Evolutionary conservation across 2,797 vertebrate species (phyloP), one percentile per base, ranked within the genome.

Genomic region (Labroides dimidiatus): DNA sequence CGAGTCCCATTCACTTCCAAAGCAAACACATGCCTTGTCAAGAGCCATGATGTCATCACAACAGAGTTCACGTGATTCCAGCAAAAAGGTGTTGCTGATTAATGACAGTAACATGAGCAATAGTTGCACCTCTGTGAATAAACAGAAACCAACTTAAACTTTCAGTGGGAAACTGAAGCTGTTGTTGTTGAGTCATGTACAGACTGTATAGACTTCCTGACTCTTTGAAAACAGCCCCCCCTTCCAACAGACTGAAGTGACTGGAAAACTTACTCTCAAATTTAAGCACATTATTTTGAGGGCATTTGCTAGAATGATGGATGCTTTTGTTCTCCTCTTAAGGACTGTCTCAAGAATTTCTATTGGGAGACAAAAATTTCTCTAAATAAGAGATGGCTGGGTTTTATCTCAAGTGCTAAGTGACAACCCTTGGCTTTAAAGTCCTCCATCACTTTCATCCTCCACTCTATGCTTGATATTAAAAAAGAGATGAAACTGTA

Each of bases 371-470:
- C 6, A 56, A 64, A 50, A 27, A 37, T 39, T 16, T 58, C 19
- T n/a, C 59, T 59, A 51, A 42, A 66, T 45, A 56, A 56, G 43
- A 55, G 41, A 48, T 33, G 13, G 17, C 37, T 47, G 7, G 41
- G 53, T 57, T 42, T 55, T 36, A 41, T 56, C 39, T 36, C 48
- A 43, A 36, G 21, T 30, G 10, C 24, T 39, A 63, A 65, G 21
- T 70, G 53, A 62, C 56, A 62, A 11, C n/a, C 4, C 1, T 64
- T 37, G n/a, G n/a, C 21, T 61, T 76, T 30, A 68, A 77, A 71
- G 37, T 59, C 47, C 4, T 63, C 57, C 20, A 63, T 72, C 57
- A 57, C 17, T 48, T 57, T 54, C 56, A 66, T 43, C 39, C 15
- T 48, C 14, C 24, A 47, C 14, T 43, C 20, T 12, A 20, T 20